Conservation (phyloP, 1,140 invertebrate species). For the Drosophila subpulchrella region DNA sequence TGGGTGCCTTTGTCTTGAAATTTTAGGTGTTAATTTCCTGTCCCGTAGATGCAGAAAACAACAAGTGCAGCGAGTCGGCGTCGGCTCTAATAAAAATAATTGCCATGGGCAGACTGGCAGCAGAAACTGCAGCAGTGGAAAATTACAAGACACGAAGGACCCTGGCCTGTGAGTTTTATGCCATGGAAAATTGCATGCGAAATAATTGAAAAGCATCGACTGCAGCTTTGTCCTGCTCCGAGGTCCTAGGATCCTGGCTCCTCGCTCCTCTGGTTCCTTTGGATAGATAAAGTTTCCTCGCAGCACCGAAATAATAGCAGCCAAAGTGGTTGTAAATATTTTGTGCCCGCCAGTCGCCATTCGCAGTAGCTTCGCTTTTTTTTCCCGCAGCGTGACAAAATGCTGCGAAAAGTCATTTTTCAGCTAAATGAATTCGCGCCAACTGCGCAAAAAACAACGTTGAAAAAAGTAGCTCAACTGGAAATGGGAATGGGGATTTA, state of each 20-base stretch:
- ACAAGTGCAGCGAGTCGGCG: constrained; percentile 40
- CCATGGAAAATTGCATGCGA: constrained; percentile 76
- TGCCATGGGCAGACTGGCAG: constrained; percentile 41
- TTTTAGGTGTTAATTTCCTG: constrained; percentile 78
- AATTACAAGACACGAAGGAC: constrained; percentile 64
- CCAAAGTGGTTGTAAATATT: constrained; percentile 83
- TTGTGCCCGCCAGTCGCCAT: constrained; percentile 40
- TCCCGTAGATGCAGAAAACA: constrained; percentile 48
- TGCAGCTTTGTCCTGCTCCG: constrained; percentile 49
- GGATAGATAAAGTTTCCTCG: constrained; percentile 68
- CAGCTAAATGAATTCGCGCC: constrained; percentile 81
- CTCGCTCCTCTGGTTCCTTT: constrained; percentile 7
- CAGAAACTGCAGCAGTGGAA: constrained; percentile 31
- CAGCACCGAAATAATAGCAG: constrained; percentile 72
- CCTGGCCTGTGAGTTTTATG: constrained; percentile 59
- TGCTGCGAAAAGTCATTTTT: constrained; percentile 79
- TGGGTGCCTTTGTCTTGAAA: constrained; percentile 28
- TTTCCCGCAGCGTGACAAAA: constrained; percentile 53
- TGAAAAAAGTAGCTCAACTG: constrained; percentile 28
- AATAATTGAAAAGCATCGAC: constrained; percentile 80
- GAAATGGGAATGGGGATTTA: not conserved
- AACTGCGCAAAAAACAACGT: constrained; percentile 70
- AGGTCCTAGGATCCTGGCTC: constrained; percentile 2
- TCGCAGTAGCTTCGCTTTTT: constrained; percentile 26
- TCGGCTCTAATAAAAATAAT: constrained; percentile 75